These are phyloP conservation scores for Ceryle rudis DNA, from an alignment of 2,797 vertebrate genomes.

Conservation along the genomic window DNA sequence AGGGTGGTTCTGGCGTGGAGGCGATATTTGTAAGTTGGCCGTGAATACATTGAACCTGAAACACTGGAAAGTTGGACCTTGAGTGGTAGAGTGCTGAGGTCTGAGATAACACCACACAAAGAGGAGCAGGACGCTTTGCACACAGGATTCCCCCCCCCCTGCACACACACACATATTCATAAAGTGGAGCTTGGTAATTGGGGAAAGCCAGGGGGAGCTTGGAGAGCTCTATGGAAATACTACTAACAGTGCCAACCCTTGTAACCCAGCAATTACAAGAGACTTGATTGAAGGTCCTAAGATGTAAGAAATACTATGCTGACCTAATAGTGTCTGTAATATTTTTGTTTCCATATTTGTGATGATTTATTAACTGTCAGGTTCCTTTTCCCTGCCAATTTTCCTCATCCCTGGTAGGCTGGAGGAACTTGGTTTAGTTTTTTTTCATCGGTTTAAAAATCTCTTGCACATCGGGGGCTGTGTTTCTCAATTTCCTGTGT, in stretches of 20 bases:
- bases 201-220: neutral
- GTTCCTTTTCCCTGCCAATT: neutral
- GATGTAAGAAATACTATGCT: neutral
- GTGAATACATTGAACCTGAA: neutral
- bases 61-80: neutral
- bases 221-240: neutral
- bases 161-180: neutral
- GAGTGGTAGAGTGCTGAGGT: neutral
- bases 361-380: neutral
- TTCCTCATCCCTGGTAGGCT: neutral
- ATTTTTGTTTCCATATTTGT: neutral
- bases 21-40: neutral
- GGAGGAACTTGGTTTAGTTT: neutral
- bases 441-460: neutral
- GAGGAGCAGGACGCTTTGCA: neutral
- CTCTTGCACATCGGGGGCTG: rapidly evolving
- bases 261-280: neutral
- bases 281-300: neutral
- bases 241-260: neutral
- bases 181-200: neutral
- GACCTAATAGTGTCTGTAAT: neutral
- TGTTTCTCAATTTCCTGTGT: neutral
- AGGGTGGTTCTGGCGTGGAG: neutral
- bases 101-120: neutral
- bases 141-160: no score